phyloP scores from a whole-genome alignment of 2,888 invertebrate species.

The Pyrochroa serraticornis region DNA sequence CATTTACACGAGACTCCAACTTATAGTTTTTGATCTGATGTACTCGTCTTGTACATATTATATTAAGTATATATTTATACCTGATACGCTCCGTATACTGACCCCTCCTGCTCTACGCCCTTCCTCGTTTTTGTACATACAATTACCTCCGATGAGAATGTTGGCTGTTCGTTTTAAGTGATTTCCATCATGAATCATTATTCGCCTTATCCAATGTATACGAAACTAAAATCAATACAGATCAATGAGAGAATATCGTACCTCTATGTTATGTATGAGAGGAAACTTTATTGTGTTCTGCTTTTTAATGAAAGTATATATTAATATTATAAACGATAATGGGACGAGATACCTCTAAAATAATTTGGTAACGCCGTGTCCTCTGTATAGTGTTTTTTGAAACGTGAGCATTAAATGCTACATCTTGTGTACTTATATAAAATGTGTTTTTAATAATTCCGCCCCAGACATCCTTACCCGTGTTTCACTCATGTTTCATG shows the following conservation, averaged over 20 bases:
- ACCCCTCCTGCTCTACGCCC: conserved; percentile 33
- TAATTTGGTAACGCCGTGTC: conserved; percentile 60
- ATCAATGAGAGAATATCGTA: conserved; percentile 57
- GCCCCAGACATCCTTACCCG: conserved; percentile 17
- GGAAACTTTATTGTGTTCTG: conserved; percentile 60
- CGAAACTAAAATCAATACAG: conserved; percentile 59
- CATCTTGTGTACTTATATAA: conserved; percentile 61
- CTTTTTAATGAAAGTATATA: conserved; percentile 60
- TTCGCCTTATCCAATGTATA: conserved; percentile 76
- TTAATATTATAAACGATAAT: conserved; percentile 56
- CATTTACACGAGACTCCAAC: conserved; percentile 46
- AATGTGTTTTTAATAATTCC: conserved; percentile 50
- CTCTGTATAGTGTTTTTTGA: conserved; percentile 62
- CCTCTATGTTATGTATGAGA: conserved; percentile 60
- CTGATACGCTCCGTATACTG: conserved; percentile 44
- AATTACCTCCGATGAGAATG: conserved; percentile 58
- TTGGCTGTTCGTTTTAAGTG: conserved; percentile 61
- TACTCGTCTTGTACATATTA: conserved; percentile 48
- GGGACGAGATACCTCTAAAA: conserved; percentile 60
- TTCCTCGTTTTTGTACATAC: conserved; percentile 47
- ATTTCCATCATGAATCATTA: conserved; percentile 61
- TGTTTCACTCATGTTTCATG: conserved; percentile 4
- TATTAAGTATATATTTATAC: conserved; percentile 45
- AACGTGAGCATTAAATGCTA: conserved; percentile 62
- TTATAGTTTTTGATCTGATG: conserved; percentile 50